phyloP scores from a whole-genome alignment of 2,113 vertebrate species.

The Muntiacus reevesi region DNA sequence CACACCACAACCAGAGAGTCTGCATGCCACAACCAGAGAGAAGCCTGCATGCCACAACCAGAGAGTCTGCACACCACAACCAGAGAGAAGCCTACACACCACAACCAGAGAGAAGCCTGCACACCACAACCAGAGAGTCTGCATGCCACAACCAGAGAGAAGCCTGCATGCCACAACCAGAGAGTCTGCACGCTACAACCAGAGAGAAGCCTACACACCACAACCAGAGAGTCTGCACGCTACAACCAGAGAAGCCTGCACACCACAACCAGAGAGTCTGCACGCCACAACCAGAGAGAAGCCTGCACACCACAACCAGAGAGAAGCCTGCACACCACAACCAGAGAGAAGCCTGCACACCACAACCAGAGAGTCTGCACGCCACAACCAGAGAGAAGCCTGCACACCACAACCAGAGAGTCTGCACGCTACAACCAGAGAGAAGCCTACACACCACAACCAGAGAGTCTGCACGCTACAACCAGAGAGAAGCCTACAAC shows the following conservation, averaged over 20 bases:
- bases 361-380: not conserved
- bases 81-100: not conserved
- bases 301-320: not conserved
- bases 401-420: no score
- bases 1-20: no score
- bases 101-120: not conserved
- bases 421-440: no score
- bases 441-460: rapidly evolving
- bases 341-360: not conserved
- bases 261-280: no score
- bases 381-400: no score
- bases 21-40: no score
- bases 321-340: rapidly evolving
- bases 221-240: not conserved
- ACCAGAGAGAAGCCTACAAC: not conserved
- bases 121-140: no score
- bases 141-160: no score
- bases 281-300: not conserved
- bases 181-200: no score
- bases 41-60: not conserved
- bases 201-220: rapidly evolving
- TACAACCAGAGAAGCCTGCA: not conserved
- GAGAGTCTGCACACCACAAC: not conserved
- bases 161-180: no score
- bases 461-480: not conserved